These are phyloP conservation scores for Nomada ruficornis DNA, from an alignment of 2,888 invertebrate genomes.

Conservation along the genomic window DNA sequence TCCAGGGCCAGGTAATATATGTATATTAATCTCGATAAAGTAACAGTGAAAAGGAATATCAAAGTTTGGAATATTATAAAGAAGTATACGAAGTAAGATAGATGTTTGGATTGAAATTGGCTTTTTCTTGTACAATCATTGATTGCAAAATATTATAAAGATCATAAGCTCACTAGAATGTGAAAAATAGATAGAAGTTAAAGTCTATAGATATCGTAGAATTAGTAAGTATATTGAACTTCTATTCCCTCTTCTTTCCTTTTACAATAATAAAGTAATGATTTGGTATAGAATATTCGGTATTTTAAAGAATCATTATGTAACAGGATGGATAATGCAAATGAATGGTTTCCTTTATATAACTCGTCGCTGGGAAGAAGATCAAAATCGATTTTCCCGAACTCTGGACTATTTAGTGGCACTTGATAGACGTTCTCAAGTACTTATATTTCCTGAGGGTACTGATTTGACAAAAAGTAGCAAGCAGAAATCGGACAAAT, in stretches of 20 bases:
- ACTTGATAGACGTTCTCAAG: conserved; percentile 88
- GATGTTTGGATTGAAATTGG: no score
- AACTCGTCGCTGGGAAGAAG: conserved; percentile 92
- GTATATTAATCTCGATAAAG: no score
- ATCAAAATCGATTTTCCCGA: conserved; percentile 88
- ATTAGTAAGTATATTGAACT: neutral
- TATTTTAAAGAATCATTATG: conserved; percentile 26
- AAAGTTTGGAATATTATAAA: neutral
- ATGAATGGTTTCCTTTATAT: conserved; percentile 93
- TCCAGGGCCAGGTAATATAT: conserved; percentile 91
- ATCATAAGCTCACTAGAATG: no score
- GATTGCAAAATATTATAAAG: no score
- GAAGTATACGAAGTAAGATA: no score
- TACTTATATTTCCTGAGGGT: conserved; percentile 95
- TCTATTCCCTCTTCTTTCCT: neutral
- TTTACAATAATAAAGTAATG: neutral
- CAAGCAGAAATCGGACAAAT: conserved; percentile 89
- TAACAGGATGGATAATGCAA: conserved; percentile 94
- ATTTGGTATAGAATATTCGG: neutral
- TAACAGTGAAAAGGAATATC: neutral
- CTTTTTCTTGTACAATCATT: no score
- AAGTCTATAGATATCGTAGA: neutral
- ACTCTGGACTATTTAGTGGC: conserved; percentile 90
- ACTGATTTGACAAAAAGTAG: conserved; percentile 92
- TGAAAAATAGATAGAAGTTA: neutral